Base-by-base conservation (phyloP, 1,140 invertebrate species). In the Drosophila fuyamai region DNA sequence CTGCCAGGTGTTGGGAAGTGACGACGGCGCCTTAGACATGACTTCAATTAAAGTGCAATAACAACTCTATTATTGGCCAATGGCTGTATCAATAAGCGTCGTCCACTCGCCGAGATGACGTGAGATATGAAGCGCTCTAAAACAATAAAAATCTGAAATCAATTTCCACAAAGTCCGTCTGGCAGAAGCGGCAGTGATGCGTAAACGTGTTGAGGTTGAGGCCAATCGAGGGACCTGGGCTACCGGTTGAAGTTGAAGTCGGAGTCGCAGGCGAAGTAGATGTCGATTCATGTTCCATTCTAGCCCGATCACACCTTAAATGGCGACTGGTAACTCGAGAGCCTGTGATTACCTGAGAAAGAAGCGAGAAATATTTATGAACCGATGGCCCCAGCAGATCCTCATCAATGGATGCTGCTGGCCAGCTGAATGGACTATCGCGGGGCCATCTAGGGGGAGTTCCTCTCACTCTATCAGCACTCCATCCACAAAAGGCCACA, bases 11-110 rank as follows among this genome's bases (percentile, higher is more conserved):
- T 76, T 50, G n/a, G 10, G 12, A 46, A 59, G 50, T 55, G 54
- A 43, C 59, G 40, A 66, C 73, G 73, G 81, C 77, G 81, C 81
- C 78, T 60, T 53, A 41, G 18, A 63, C 56, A 70, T 58, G 51
- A 43, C 70, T 88, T 89, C 82, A 90, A 90, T 90, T 90, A 90
- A 90, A 80, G 79, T 66, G 61, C 86, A 90, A 86, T 90, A 90
- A 90, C 86, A 90, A 83, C 86, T 90, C 86, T 80, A 90, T 90
- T 90, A 90, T 77, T 79, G 70, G 75, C 60, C 76, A 79, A 80
- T 81, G 78, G 77, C 53, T 65, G 78, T 70, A 86, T 86, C 79
- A 89, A 89, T 89, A 81, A 89, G 76, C 84, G 61, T 62, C 72
- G 53, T 32, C 16, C 51, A 55, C 54, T 50, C 43, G 50, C 44